phyloP scores from a whole-genome alignment of 2,113 vertebrate species.

The Sorex araneus region DNA sequence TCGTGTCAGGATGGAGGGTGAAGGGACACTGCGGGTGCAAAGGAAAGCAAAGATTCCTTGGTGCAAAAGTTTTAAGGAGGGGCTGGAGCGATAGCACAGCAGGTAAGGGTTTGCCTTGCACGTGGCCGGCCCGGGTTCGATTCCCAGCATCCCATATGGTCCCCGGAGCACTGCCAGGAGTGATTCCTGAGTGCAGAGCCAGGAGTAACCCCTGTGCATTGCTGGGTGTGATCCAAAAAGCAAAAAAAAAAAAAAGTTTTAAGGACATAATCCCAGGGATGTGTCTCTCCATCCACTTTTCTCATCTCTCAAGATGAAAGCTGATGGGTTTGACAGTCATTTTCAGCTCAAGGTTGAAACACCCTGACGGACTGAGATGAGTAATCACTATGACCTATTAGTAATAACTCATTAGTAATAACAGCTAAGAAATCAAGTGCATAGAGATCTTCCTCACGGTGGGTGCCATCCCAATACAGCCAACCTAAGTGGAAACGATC shows the following conservation, averaged over 20 bases:
- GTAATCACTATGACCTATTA: no score
- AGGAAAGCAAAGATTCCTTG: neutral
- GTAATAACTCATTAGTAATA: neutral
- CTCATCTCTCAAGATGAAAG: neutral
- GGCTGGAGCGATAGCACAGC: no score
- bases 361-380: neutral
- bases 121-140: no score
- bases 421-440: neutral
- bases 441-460: neutral
- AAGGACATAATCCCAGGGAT: neutral
- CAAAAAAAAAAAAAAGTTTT: no score
- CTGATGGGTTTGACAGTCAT: neutral
- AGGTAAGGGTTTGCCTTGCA: no score
- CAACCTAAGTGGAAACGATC: neutral
- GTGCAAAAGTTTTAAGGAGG: neutral
- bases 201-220: no score
- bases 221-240: no score
- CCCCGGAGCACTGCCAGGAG: no score
- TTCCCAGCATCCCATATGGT: no score
- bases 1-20: neutral
- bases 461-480: neutral
- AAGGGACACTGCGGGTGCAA: neutral
- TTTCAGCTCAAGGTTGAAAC: neutral
- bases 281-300: neutral
- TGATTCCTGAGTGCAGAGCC: no score